Base-by-base conservation (phyloP, 2,113 vertebrate species). In the Columbina picui region DNA sequence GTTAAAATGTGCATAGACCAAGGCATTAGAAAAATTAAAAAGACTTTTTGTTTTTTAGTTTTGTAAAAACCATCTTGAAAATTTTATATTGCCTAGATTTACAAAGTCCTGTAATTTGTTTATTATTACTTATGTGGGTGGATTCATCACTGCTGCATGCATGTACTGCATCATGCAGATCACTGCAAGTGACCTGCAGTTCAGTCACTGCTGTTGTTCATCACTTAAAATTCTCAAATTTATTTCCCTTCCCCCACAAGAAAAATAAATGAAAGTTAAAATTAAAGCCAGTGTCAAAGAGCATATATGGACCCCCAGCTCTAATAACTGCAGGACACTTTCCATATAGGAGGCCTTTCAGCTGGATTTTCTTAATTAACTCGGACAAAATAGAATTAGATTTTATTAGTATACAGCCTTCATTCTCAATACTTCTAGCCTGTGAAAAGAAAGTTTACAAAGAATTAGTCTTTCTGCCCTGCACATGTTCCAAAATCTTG, bases 11-110 rank as follows among this genome's bases (percentile, higher is more conserved):
- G 89, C 96, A 96, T 87, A 92, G 94, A 97, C 89, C 94, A 97
- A 97, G 92, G 69, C 88, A 96, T 93, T 92, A 96, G 52, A 94
- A 96, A 96, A 96, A 85, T 94, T 89, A 56, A 91, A 85, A 95
- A 87, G 52, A 93, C 13, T 69, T 93, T 22, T 67, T 43, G 59
- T 52, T 49, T 92, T 45, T 53, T 69, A 50, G 64, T 89, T 93
- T 57, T 75, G 52, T 94, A 93, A 95, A 96, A 95, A 95, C 15
- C 6, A 79, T 75, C 34, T 79, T 61, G 77, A 94, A 96, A 87
- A 90, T 39, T 89, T 79, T 68, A 57, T 86, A 89, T 13, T 78
- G 65, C 43, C 87, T 87, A 76, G 52, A 85, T 80, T 86, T 90
- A 97, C 76, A 85, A 45, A 92, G 39, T 80, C 69, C 45, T 93